Conservation (phyloP, 2,113 vertebrate species). For the Hypocryptadius cinnamomeus region DNA sequence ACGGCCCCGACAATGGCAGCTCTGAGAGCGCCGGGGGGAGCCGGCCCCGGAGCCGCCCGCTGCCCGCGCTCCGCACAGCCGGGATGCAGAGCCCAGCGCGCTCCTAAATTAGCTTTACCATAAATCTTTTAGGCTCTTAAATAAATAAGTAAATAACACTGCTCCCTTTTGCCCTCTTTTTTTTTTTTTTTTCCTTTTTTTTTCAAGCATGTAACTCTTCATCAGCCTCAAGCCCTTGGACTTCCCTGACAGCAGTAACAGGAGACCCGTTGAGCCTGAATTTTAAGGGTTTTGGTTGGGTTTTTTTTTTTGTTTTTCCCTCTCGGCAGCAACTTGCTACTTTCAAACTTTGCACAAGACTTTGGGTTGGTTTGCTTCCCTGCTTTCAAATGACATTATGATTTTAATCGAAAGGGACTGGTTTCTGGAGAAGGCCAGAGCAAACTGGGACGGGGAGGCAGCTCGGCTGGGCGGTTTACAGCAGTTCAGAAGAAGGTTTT, state of each 20-base stretch:
- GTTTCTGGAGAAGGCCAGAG: constrained; percentile 15
- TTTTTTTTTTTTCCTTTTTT: background rate
- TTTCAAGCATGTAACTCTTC: background rate
- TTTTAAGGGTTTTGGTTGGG: background rate
- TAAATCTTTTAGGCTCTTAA: constrained; percentile 15
- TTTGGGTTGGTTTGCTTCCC: background rate
- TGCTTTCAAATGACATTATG: constrained; percentile 29
- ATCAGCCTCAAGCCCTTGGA: background rate
- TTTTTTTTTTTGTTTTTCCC: background rate
- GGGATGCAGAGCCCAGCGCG: background rate
- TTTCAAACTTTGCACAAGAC: constrained; percentile 13
- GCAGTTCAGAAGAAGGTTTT: constrained; percentile 32
- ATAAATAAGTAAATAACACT: constrained; percentile 14
- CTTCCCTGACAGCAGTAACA: background rate
- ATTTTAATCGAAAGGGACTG: constrained; percentile 44
- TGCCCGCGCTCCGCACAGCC: background rate
- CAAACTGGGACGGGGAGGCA: background rate
- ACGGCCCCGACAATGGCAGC: constrained; percentile 55
- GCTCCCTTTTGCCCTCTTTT: background rate
- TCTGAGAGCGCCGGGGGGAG: background rate
- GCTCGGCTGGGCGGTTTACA: background rate
- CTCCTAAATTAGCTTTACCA: constrained; percentile 18
- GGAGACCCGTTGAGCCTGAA: background rate
- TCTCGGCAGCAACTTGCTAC: background rate
- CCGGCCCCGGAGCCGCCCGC: background rate